Evolutionary conservation across 2,113 vertebrate species (phyloP), one percentile per base, ranked within the genome.

Genomic region (Aldabrachelys gigantea): DNA sequence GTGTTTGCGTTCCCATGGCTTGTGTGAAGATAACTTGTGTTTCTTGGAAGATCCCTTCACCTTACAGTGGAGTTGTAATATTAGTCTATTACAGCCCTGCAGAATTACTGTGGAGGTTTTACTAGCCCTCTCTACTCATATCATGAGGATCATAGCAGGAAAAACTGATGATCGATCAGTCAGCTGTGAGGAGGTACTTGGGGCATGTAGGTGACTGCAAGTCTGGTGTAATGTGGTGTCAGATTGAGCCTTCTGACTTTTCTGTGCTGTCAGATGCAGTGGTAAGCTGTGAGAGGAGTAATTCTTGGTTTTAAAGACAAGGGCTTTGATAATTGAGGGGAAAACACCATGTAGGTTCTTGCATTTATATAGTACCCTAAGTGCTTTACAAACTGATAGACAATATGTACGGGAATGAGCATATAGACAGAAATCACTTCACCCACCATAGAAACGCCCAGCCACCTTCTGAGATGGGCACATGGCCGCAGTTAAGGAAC

Each of bases 11-110:
- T 50, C 47, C 76, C 1, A 1, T 90, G 69, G n/a, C 80, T 52
- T 9, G 84, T 89, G 86, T 44, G 13, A 21, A 56, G 47, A 94
- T 82, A 6, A 6, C 31, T 35, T 10, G 17, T 2, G 38, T 72
- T 93, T 54, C 49, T 72, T 91, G 79, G 82, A 93, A 56, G 82
- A 87, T 53, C 62, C 87, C 17, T 90, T 95, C 80, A 88, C 65
- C 53, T 94, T 82, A 81, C 62, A 89, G 72, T 86, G 88, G 72
- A 92, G 13, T 72, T 83, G 50, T 88, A 65, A 5, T 56, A 56
- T 84, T 86, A 59, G 19, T n/a, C 54, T 94, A 56, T 90, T 92
- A 92, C 90, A 91, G 8, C 54, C 54, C 22, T 56, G 24, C 8
- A 56, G 22, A 56, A 57, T 57, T 57, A 57, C 25, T 27, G 25